phyloP scores from a whole-genome alignment of 2,797 vertebrate species.

The Poeciliopsis paucimaculata region DNA sequence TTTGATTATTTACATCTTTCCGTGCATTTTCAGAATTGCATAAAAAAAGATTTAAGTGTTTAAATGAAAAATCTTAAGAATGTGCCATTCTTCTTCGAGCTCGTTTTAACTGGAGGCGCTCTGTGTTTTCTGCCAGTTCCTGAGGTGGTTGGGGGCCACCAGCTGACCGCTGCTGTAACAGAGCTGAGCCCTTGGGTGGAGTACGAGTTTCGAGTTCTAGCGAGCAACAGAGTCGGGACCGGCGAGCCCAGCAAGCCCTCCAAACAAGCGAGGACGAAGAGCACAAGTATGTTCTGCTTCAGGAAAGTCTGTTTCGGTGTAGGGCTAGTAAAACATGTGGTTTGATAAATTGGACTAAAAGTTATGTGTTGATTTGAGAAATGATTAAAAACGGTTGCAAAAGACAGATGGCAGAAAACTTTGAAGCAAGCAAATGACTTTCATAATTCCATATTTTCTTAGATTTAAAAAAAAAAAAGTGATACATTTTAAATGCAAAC shows the following conservation, averaged over 20 bases:
- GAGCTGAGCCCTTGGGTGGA: constrained; percentile 97
- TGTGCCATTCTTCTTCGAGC: background rate
- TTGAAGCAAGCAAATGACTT: no score
- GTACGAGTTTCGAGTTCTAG: constrained; percentile 95
- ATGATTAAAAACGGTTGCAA: background rate
- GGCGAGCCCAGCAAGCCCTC: constrained; percentile 95
- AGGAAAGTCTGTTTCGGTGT: background rate
- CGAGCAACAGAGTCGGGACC: constrained; percentile 91
- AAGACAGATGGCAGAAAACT: background rate
- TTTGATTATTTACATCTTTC: no score
- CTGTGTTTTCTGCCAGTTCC: constrained; percentile 85
- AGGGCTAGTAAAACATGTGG: background rate
- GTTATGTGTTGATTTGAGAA: background rate
- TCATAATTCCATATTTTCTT: no score
- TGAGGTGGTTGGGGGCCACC: constrained; percentile 88
- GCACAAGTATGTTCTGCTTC: constrained; percentile 86
- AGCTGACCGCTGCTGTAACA: constrained; percentile 91
- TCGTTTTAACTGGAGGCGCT: constrained; percentile 49
- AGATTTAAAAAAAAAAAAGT: background rate
- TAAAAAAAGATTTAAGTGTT: no score
- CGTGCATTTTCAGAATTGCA: no score
- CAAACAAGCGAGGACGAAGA: constrained; percentile 92
- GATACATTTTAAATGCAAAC: no score
- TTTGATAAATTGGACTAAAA: background rate
- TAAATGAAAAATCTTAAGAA: background rate